A percentile compares a stretch with the other conserved stretches of the same genome.
Evolutionary conservation across 2,888 invertebrate genomes (phyloP).

Genomic region (Onthophagus sagittarius): DNA sequence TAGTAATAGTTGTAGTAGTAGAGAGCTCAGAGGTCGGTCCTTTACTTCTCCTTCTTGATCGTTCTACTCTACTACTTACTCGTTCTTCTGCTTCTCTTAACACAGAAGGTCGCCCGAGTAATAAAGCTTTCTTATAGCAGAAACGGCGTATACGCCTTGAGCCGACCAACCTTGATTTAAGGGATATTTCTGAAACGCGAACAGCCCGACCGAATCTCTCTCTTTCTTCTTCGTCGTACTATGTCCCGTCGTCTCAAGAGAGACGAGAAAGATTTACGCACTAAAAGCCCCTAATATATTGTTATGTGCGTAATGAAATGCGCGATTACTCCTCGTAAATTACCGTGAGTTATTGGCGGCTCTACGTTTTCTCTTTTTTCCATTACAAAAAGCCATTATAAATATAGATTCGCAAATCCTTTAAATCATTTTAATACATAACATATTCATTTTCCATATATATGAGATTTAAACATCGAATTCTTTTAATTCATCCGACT

Average conservation of each 20-base stretch:
- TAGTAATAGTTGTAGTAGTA: no score
- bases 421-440: no score
- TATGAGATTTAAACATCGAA: no score
- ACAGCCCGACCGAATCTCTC: not conserved
- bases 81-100: not conserved
- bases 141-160: conserved; percentile 3
- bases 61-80: not conserved
- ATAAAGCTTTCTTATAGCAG: conserved; percentile 9
- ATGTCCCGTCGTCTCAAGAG: not conserved
- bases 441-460: no score
- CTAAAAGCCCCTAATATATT: conserved; percentile 9
- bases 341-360: conserved; percentile 4
- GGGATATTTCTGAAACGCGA: conserved; percentile 8
- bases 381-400: no score
- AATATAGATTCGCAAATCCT: no score
- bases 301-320: conserved; percentile 14
- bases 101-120: conserved; percentile 6
- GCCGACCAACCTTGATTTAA: conserved; percentile 11
- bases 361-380: no score
- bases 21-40: no score
- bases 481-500: no score
- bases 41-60: no score
- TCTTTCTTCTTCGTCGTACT: not conserved
- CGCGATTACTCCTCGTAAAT: conserved; percentile 9
- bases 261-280: conserved; percentile 7